phyloP scores from a whole-genome alignment of 2,888 invertebrate genomes.

The Dryococelus australis region DNA sequence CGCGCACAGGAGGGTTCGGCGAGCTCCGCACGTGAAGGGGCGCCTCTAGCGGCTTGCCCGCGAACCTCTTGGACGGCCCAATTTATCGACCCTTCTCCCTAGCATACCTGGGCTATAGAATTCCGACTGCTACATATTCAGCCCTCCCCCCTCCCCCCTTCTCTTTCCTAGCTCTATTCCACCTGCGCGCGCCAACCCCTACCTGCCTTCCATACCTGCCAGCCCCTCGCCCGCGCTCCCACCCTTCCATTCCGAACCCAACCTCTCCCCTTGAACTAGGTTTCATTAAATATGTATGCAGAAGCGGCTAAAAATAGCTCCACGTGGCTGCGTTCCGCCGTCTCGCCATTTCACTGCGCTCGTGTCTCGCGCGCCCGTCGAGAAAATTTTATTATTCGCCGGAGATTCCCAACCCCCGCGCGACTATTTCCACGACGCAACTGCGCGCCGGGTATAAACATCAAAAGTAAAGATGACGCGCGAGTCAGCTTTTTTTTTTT shows the following conservation, averaged over 20 bases:
- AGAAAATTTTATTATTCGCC: neutral
- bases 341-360: neutral
- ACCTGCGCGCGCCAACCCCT: neutral
- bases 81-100: neutral
- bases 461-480: too few species aligned
- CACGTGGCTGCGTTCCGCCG: neutral
- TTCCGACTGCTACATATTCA: slow-evolving; percentile 30
- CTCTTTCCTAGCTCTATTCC: too few species aligned
- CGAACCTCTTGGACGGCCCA: slow-evolving; percentile 11
- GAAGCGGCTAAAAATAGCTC: slow-evolving; percentile 27
- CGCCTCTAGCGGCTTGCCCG: neutral
- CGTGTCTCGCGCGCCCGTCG: neutral
- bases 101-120: slow-evolving; percentile 28
- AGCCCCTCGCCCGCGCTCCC: neutral
- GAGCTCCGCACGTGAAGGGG: neutral
- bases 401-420: neutral
- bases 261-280: neutral
- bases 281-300: slow-evolving; percentile 29
- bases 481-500: too few species aligned
- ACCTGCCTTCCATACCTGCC: slow-evolving; percentile 9
- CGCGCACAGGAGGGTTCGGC: neutral
- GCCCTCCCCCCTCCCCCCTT: too few species aligned
- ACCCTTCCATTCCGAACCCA: neutral
- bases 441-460: too few species aligned
- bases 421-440: too few species aligned